These are phyloP conservation scores for Doryteuthis pealeii DNA, from an alignment of 1,140 invertebrate species.

Conservation along the genomic window DNA sequence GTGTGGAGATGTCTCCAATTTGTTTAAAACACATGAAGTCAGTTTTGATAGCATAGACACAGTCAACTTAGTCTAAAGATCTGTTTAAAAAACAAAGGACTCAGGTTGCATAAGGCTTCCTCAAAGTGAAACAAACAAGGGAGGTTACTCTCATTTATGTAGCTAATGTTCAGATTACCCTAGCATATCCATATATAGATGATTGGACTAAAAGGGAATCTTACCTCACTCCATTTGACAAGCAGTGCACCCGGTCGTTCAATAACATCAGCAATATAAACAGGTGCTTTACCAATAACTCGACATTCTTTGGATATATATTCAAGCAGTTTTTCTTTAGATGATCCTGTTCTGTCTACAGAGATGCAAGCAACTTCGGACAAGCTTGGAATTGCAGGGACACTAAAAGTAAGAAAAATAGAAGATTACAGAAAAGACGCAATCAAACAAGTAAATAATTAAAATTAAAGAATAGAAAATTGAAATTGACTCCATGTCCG, in stretches of 20 bases:
- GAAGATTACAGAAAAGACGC: neutral
- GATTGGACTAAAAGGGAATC: no score
- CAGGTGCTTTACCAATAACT: slow-evolving; percentile 42
- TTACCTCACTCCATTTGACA: slow-evolving; percentile 50
- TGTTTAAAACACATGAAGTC: no score
- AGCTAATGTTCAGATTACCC: no score
- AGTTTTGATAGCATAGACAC: no score
- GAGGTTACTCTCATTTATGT: no score
- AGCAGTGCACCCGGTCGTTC: slow-evolving; percentile 47
- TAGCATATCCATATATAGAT: no score
- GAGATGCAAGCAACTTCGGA: slow-evolving; percentile 47
- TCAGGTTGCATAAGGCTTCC: no score
- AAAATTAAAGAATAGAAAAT: neutral
- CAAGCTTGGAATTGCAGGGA: slow-evolving; percentile 51
- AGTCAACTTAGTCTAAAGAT: no score
- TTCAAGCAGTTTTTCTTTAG: slow-evolving; percentile 32
- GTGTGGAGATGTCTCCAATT: no score
- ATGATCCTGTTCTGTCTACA: slow-evolving; percentile 31
- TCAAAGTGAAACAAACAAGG: no score
- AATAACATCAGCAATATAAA: slow-evolving; percentile 45
- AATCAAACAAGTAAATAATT: slow-evolving; percentile 1
- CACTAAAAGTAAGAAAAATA: slow-evolving; percentile 30
- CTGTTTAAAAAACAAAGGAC: no score
- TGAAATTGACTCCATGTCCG: neutral
- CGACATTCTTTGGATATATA: slow-evolving; percentile 37